Evolutionary conservation across 2,888 invertebrate genomes (phyloP).

Genomic region (Neocrepidodera transversa): DNA sequence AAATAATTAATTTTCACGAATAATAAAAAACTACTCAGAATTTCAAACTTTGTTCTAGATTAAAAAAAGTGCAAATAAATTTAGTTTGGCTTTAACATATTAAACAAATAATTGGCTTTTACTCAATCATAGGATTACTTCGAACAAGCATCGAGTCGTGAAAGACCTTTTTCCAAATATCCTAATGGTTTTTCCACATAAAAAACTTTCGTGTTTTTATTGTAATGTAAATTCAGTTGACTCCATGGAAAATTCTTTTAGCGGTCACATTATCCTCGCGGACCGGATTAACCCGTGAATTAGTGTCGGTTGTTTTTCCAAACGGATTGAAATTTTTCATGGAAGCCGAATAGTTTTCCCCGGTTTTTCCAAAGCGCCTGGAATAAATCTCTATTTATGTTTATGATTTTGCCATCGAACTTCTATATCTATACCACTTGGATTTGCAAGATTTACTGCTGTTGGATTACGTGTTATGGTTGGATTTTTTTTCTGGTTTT

Average conservation of each 20-base stretch:
- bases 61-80: too few species aligned
- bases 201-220: slow-evolving; percentile 21
- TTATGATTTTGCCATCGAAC: slow-evolving; percentile 35
- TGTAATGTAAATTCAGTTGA: slow-evolving; percentile 28
- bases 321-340: slow-evolving; percentile 21
- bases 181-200: not conserved
- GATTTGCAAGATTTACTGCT: slow-evolving; percentile 24
- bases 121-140: too few species aligned
- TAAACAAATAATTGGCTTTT: too few species aligned
- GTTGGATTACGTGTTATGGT: too few species aligned
- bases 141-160: too few species aligned
- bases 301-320: slow-evolving; percentile 23
- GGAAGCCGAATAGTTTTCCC: slow-evolving; percentile 15
- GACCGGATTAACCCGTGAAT: slow-evolving; percentile 30
- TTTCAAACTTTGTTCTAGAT: too few species aligned
- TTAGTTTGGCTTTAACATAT: too few species aligned
- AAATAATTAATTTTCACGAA: too few species aligned
- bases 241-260: slow-evolving; percentile 30
- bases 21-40: too few species aligned
- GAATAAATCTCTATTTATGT: slow-evolving; percentile 37
- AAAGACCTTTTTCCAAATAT: too few species aligned
- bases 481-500: too few species aligned
- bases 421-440: slow-evolving; percentile 16
- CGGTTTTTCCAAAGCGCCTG: slow-evolving; percentile 25
- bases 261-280: slow-evolving; percentile 22